Conservation (phyloP, 2,888 invertebrate genomes). For the Agrochola macilenta region DNA sequence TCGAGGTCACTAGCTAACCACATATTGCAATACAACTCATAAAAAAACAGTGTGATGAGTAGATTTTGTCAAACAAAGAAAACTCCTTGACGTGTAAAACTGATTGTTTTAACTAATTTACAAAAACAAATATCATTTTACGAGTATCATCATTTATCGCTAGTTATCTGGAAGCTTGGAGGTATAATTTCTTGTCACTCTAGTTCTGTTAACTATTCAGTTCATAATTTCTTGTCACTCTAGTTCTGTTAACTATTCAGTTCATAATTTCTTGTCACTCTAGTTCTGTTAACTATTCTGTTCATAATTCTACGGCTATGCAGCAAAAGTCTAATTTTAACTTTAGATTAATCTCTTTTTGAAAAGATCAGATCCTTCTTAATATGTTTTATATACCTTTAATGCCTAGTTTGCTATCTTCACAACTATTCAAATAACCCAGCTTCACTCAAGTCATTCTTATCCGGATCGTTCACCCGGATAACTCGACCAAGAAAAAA, state of each 20-base stretch:
- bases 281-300: not conserved
- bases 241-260: not conserved
- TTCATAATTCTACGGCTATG: not conserved
- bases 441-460: not conserved
- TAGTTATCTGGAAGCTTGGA: not conserved
- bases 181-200: not conserved
- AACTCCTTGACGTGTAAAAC: not conserved
- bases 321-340: too few species aligned
- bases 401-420: not conserved
- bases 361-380: not conserved
- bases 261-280: not conserved
- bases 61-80: too few species aligned
- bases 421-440: slow-evolving; percentile 1
- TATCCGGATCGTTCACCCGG: not conserved
- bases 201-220: not conserved
- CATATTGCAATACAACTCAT: too few species aligned
- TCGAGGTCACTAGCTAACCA: too few species aligned
- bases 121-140: not conserved
- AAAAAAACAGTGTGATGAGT: too few species aligned
- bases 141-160: not conserved
- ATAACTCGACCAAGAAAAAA: slow-evolving; percentile 5
- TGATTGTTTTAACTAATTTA: not conserved
- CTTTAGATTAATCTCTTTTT: not conserved
- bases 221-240: not conserved
- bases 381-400: not conserved